A percentile compares a stretch with the other conserved stretches of the same genome.
These are phyloP conservation scores for Erithacus rubecula DNA, from an alignment of 2,797 vertebrate species.

Conservation along the genomic window DNA sequence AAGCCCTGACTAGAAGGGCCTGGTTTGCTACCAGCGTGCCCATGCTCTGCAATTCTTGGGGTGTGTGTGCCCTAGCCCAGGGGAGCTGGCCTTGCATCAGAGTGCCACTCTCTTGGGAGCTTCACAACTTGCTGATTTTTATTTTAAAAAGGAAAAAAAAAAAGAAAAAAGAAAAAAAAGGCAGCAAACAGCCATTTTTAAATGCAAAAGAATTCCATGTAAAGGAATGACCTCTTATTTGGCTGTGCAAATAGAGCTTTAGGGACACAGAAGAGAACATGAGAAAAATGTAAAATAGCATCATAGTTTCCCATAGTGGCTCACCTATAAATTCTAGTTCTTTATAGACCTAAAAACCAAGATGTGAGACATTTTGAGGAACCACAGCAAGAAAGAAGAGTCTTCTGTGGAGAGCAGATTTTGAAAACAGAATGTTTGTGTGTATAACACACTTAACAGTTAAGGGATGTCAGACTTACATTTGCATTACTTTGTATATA, in stretches of 20 bases:
- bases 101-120: neutral
- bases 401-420: neutral
- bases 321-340: neutral
- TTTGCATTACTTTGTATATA: neutral
- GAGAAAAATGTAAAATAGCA: neutral
- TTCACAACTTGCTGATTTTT: neutral
- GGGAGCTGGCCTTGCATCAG: neutral
- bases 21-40: neutral
- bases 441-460: neutral
- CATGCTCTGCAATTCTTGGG: neutral
- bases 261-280: neutral
- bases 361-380: neutral
- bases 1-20: neutral
- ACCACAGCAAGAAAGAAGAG: neutral
- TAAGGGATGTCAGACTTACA: neutral
- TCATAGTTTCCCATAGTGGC: neutral
- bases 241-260: neutral
- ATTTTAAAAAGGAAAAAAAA: neutral
- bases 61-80: neutral
- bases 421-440: conserved; percentile 2
- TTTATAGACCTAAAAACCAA: neutral
- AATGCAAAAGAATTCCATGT: neutral
- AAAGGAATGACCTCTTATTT: neutral
- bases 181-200: neutral
- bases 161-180: too few species aligned